Base-by-base conservation (phyloP, 2,113 vertebrate species). In the Galbula dea region DNA sequence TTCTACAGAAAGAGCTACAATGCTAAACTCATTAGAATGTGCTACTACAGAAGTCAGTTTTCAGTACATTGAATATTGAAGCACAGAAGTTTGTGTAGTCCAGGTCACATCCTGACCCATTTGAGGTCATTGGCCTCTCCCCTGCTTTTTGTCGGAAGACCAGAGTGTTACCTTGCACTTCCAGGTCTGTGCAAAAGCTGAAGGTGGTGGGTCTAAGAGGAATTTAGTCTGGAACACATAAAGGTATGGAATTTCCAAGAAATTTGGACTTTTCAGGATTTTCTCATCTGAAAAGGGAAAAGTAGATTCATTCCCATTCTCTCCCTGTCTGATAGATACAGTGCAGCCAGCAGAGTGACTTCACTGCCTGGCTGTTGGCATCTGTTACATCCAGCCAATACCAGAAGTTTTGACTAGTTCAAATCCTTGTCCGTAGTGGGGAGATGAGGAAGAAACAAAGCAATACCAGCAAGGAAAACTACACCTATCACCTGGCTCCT, bases 351-450 rank as follows among this genome's bases (percentile, higher is more conserved):
- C 37, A 55, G 8, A 67, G 12, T 21, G 67, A 58, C 20, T 11
- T 79, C 71, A 32, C 21, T 54, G 27, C 1, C 0, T 1, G 0
- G 7, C 4, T 36, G 15, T 12, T 57, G 41, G 16, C 27, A 27
- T 24, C 37, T 10, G 9, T 3, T n/a, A 14, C 18, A 26, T 26
- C 27, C 34, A 67, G 13, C 12, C 37, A 32, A 6, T 8, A 11
- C 26, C 23, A 78, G 37, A 71, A 11, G 26, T 74, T 36, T 77
- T 22, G 45, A 12, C 15, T 29, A 37, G 10, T 21, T 66, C 27
- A 77, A 34, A 80, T 23, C 36, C 11, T 27, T 52, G 17, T n/a
- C 23, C 29, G 65, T 41, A 76, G 15, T 3, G 4, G 6, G 11
- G 29, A 39, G 8, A 73, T 30, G 18, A 72, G 22, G n/a, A 65